Evolutionary conservation across 2,113 vertebrate genomes (phyloP).

Genomic region (Phalacrocorax brasilianus): DNA sequence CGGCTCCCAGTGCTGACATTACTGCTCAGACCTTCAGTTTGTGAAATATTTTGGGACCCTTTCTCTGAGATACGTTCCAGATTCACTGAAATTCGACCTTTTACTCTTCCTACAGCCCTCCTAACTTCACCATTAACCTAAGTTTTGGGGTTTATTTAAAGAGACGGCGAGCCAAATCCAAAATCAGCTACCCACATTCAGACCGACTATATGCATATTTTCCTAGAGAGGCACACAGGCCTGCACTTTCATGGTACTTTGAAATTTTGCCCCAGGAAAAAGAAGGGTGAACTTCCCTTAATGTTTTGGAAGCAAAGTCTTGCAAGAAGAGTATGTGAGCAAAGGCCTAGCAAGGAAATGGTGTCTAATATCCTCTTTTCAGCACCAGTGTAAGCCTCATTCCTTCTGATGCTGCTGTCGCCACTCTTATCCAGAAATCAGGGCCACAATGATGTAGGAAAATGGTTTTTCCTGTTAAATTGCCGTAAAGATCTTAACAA

Average conservation of each 20-base stretch:
- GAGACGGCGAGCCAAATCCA: background rate
- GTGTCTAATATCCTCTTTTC: background rate
- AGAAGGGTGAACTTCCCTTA: background rate
- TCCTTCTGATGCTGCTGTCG: background rate
- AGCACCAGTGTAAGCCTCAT: background rate
- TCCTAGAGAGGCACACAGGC: background rate
- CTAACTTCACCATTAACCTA: background rate
- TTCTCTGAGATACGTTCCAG: background rate
- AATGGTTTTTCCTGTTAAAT: background rate
- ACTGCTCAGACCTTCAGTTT: background rate
- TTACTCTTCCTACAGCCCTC: background rate
- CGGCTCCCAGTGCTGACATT: background rate
- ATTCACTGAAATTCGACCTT: background rate
- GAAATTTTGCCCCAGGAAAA: background rate
- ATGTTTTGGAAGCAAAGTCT: background rate
- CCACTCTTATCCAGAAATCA: background rate
- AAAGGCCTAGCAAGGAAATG: background rate
- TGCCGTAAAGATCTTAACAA: background rate
- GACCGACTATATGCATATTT: background rate
- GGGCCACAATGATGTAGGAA: background rate
- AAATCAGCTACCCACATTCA: background rate
- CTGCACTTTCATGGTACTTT: background rate
- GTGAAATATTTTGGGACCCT: background rate
- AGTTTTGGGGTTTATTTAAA: background rate
- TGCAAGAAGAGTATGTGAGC: background rate